Evolutionary conservation across 2,797 vertebrate species (phyloP).

Genomic region (Gouania willdenowi): DNA sequence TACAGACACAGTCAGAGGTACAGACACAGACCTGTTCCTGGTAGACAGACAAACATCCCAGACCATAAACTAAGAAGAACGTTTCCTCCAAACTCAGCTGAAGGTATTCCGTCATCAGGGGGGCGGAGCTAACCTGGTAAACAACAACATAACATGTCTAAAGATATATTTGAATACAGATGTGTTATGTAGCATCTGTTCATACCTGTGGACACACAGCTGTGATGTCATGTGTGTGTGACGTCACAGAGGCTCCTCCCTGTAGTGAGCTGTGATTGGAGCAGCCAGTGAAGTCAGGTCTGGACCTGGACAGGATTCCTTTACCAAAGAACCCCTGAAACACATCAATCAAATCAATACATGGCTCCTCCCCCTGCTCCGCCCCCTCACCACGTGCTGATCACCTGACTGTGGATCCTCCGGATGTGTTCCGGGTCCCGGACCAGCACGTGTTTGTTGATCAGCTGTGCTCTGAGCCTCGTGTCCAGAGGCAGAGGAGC

Average conservation of each 20-base stretch:
- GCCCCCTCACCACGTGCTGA: too few species aligned
- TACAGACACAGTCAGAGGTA: too few species aligned
- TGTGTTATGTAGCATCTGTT: too few species aligned
- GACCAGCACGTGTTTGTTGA: slow-evolving; percentile 83
- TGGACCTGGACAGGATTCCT: slow-evolving; percentile 87
- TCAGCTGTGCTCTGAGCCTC: slow-evolving; percentile 77
- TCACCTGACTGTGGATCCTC: slow-evolving; percentile 82
- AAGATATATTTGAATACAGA: too few species aligned
- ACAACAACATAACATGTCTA: neutral
- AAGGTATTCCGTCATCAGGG: slow-evolving; percentile 83
- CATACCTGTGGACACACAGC: slow-evolving; percentile 69
- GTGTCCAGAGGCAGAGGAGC: slow-evolving; percentile 77
- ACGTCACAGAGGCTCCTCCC: too few species aligned
- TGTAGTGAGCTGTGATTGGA: slow-evolving; percentile 6
- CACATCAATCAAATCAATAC: neutral
- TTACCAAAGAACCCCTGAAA: slow-evolving; percentile 94
- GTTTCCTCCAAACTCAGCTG: slow-evolving; percentile 93
- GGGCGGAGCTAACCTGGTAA: slow-evolving; percentile 82
- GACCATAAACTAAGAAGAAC: slow-evolving; percentile 90
- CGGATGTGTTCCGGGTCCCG: slow-evolving; percentile 74
- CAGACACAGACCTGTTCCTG: slow-evolving; percentile 77
- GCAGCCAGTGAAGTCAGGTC: slow-evolving; percentile 71
- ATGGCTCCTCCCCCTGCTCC: neutral
- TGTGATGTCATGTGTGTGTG: slow-evolving; percentile 1
- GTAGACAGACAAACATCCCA: slow-evolving; percentile 74